Evolutionary conservation across 2,113 vertebrate species (phyloP).

Genomic region (Jacana jacana): DNA sequence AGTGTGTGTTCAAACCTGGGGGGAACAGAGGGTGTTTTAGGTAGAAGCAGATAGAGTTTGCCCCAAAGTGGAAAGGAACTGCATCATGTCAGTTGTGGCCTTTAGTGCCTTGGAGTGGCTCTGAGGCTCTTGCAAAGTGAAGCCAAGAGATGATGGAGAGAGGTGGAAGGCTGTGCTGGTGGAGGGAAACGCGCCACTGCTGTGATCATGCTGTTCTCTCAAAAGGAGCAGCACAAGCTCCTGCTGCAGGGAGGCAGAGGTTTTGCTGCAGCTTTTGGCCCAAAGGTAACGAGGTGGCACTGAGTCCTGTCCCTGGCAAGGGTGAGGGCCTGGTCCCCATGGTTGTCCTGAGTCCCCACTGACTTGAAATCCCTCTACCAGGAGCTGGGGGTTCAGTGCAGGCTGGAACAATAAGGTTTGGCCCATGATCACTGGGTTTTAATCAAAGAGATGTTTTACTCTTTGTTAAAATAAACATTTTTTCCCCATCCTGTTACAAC

Average conservation of each 20-base stretch:
- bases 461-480: constrained; percentile 18
- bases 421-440: background rate
- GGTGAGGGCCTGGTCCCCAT: background rate
- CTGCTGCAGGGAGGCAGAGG: background rate
- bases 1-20: background rate
- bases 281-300: background rate
- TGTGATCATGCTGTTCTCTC: accelerated
- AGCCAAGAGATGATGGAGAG: background rate
- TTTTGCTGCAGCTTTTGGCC: background rate
- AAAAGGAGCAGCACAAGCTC: background rate
- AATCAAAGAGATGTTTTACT: background rate
- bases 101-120: background rate
- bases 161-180: background rate
- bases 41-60: background rate
- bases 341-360: background rate
- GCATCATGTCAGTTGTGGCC: accelerated
- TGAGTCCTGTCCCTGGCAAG: background rate
- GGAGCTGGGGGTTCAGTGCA: background rate
- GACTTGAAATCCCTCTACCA: background rate
- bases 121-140: background rate
- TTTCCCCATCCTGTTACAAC: background rate
- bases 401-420: background rate
- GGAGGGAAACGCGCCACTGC: background rate
- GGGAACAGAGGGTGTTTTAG: background rate
- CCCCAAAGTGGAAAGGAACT: background rate